phyloP scores from a whole-genome alignment of 2,888 invertebrate species.

The Cataglyphis altisquamis region DNA sequence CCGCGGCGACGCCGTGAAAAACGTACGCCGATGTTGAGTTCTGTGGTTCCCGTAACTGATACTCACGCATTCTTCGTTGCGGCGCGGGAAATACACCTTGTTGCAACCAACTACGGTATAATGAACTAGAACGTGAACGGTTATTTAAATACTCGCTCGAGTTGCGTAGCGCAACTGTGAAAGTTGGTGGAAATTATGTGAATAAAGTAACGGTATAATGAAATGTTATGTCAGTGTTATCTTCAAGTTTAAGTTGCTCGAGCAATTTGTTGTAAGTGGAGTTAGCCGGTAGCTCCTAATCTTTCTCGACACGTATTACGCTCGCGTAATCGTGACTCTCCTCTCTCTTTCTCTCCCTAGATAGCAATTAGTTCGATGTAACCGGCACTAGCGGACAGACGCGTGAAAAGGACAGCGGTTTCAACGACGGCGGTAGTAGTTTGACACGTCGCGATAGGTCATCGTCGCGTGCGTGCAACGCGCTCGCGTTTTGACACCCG shows the following conservation, averaged over 20 bases:
- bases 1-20: conserved; percentile 40
- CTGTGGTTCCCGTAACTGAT: conserved; percentile 27
- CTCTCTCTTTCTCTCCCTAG: conserved; percentile 1
- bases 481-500: conserved; percentile 66
- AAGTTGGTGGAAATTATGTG: background rate
- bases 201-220: conserved; percentile 22
- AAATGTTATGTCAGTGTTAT: conserved; percentile 9
- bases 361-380: conserved; percentile 76
- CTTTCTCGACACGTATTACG: background rate
- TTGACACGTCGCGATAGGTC: conserved; percentile 57
- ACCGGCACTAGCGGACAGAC: conserved; percentile 65
- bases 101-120: conserved; percentile 1
- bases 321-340: conserved; percentile 21
- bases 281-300: background rate
- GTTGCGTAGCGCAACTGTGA: background rate
- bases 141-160: conserved; percentile 8
- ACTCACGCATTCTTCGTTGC: conserved; percentile 38
- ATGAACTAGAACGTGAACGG: conserved; percentile 21
- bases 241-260: conserved; percentile 1
- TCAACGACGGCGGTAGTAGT: conserved; percentile 55
- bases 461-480: conserved; percentile 60
- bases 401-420: conserved; percentile 78
- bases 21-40: conserved; percentile 43
- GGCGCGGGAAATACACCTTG: background rate
- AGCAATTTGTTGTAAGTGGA: background rate